A percentile compares a stretch with the other conserved stretches of the same genome.
Conservation (phyloP, 2,888 invertebrate species). For the Perizoma flavofasciatum region DNA sequence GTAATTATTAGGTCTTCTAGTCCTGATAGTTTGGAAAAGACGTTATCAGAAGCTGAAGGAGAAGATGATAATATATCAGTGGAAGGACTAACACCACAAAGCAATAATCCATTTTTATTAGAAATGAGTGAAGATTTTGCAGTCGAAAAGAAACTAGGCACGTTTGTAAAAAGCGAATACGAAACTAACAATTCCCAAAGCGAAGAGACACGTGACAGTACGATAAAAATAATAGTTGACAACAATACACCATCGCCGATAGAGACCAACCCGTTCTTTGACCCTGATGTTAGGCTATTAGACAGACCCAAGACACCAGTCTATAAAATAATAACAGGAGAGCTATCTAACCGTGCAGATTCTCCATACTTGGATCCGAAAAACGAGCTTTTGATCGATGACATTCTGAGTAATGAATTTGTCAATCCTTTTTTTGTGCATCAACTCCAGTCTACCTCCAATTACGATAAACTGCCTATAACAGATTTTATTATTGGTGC, state of each 20-base stretch:
- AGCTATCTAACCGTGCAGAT: slow-evolving; percentile 54
- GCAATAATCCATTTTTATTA: slow-evolving; percentile 64
- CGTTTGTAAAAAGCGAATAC: slow-evolving; percentile 67
- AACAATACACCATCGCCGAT: slow-evolving; percentile 43
- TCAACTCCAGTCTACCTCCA: slow-evolving; percentile 50
- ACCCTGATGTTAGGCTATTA: slow-evolving; percentile 46
- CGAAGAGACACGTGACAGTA: slow-evolving; percentile 59
- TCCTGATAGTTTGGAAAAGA: slow-evolving; percentile 52
- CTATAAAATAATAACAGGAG: slow-evolving; percentile 69
- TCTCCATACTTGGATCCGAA: slow-evolving; percentile 57
- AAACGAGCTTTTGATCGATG: slow-evolving; percentile 46
- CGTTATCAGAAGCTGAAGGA: slow-evolving; percentile 45
- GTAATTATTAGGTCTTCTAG: slow-evolving; percentile 35
- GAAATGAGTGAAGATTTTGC: slow-evolving; percentile 56
- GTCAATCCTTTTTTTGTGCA: slow-evolving; percentile 70
- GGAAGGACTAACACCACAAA: slow-evolving; percentile 50
- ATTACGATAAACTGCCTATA: slow-evolving; percentile 48
- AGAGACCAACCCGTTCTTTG: slow-evolving; percentile 59
- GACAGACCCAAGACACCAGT: slow-evolving; percentile 73
- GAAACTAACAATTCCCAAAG: slow-evolving; percentile 70
- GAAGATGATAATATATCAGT: slow-evolving; percentile 52
- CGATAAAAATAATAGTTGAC: slow-evolving; percentile 60
- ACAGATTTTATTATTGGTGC: slow-evolving; percentile 81
- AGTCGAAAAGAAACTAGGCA: slow-evolving; percentile 60
- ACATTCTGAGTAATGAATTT: slow-evolving; percentile 61